phyloP scores from a whole-genome alignment of 2,113 vertebrate species.

The Aptenodytes forsteri region DNA sequence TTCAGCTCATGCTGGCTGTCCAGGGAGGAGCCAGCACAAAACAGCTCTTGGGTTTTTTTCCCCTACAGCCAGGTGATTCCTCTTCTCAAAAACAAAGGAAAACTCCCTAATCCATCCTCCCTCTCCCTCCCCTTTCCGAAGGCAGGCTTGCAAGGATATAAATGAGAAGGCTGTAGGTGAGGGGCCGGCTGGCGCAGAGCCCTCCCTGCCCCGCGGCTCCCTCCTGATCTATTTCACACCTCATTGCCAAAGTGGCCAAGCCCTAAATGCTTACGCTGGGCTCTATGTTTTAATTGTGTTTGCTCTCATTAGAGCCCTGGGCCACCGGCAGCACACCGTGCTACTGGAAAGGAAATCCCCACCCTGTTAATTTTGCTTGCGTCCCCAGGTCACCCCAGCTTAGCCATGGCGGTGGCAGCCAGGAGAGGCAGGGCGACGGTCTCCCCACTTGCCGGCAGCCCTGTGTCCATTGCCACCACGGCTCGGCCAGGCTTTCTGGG shows the following conservation, averaged over 20 bases:
- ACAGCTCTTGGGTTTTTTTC: not conserved
- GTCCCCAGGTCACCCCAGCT: not conserved
- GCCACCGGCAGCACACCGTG: not conserved
- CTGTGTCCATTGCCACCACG: not conserved
- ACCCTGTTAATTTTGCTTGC: not conserved
- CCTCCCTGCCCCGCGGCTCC: not conserved
- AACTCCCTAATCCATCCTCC: not conserved
- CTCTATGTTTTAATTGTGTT: not conserved
- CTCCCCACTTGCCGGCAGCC: not conserved
- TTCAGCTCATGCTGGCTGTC: not conserved
- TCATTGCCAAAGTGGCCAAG: not conserved
- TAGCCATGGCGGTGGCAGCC: not conserved
- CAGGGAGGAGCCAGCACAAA: not conserved
- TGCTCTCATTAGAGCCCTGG: not conserved
- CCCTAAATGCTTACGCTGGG: not conserved
- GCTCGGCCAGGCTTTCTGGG: not conserved
- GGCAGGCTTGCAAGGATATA: not conserved
- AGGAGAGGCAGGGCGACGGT: not conserved
- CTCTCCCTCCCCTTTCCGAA: not conserved
- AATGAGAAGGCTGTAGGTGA: not conserved
- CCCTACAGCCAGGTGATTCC: not conserved
- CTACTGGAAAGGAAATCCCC: not conserved
- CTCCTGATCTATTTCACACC: not conserved
- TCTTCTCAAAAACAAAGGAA: not conserved
- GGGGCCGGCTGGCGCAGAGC: not conserved